A percentile compares a stretch with the other conserved stretches of the same genome.
These are phyloP conservation scores for Brachionus rotundiformis DNA, from an alignment of 1,140 invertebrate species.

Conservation along the genomic window DNA sequence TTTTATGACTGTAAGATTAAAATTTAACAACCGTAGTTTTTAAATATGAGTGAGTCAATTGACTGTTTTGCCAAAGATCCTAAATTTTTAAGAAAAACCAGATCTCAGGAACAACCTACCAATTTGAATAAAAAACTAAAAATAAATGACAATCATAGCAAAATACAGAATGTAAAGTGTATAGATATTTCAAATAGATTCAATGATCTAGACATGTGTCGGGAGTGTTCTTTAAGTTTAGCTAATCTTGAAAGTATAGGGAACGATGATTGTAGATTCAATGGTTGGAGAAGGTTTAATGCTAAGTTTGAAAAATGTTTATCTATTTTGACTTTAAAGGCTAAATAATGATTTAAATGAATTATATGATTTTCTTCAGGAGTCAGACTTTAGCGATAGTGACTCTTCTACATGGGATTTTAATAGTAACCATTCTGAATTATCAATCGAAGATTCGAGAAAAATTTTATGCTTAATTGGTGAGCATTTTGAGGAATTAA, in stretches of 20 bases:
- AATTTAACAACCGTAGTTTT: neutral
- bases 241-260: neutral
- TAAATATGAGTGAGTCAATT: neutral
- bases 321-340: neutral
- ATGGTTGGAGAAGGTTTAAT: constrained; percentile 42
- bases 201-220: neutral
- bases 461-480: constrained; percentile 9
- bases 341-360: neutral
- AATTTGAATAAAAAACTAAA: neutral
- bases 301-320: no score
- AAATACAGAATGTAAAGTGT: constrained; percentile 19
- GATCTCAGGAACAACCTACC: neutral
- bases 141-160: neutral
- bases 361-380: neutral
- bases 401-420: neutral
- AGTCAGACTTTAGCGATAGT: neutral
- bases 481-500: neutral
- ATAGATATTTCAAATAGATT: neutral
- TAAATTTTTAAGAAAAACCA: neutral
- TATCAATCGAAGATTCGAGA: neutral
- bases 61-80: neutral
- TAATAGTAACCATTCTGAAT: neutral
- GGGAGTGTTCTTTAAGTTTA: neutral
- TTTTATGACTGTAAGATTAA: neutral
- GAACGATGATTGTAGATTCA: constrained; percentile 24